phyloP scores from a whole-genome alignment of 2,797 vertebrate genomes.

The Pangasius krempfi region DNA sequence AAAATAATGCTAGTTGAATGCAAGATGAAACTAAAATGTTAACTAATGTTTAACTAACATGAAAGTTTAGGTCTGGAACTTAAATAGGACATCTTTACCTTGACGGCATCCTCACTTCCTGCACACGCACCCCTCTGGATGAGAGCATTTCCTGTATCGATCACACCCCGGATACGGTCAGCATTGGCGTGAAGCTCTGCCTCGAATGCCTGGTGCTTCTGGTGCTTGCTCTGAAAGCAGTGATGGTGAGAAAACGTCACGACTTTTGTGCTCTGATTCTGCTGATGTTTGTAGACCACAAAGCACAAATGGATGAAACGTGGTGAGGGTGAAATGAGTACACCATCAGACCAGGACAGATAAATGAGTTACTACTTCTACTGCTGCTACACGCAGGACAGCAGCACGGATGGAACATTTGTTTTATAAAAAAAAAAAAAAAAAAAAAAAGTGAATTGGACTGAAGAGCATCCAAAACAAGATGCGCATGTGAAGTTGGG shows the following conservation, averaged over 20 bases:
- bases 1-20: not conserved
- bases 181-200: slow-evolving; percentile 97
- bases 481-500: slow-evolving; percentile 45
- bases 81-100: slow-evolving; percentile 74
- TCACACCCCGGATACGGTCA: slow-evolving; percentile 93
- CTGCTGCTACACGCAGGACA: slow-evolving; percentile 51
- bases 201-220: slow-evolving; percentile 98
- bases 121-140: slow-evolving; percentile 95
- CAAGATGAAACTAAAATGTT: not conserved
- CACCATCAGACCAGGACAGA: slow-evolving; percentile 52
- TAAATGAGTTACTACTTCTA: slow-evolving; percentile 36
- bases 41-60: not conserved
- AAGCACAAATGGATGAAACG: not conserved
- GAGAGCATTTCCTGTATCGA: slow-evolving; percentile 93
- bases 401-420: slow-evolving; percentile 54
- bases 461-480: slow-evolving; percentile 55
- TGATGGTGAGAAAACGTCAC: slow-evolving; percentile 13
- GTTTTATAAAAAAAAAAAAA: not conserved
- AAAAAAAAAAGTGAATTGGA: slow-evolving; percentile 44
- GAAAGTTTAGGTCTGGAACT: not conserved
- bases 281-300: slow-evolving; percentile 8
- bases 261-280: not conserved
- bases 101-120: slow-evolving; percentile 95
- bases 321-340: slow-evolving; percentile 51
- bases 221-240: slow-evolving; percentile 90